These are phyloP conservation scores for Synchiropus splendidus DNA, from an alignment of 2,113 vertebrate species.

Conservation along the genomic window DNA sequence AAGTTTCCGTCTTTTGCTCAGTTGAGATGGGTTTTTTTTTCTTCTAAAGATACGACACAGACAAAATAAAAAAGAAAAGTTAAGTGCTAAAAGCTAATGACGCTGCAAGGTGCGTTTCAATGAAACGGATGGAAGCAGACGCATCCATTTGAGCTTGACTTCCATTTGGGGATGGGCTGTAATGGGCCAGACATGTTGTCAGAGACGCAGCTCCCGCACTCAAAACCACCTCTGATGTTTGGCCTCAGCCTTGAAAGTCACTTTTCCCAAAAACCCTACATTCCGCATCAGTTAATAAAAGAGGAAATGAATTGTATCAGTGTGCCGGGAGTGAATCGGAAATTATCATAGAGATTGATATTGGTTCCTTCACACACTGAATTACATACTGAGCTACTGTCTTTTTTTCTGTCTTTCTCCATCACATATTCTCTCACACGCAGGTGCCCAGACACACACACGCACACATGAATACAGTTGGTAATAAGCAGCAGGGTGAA, in stretches of 20 bases:
- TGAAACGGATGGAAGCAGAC: no score
- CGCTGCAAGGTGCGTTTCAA: no score
- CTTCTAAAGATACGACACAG: no score
- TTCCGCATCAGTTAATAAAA: conserved; percentile 58
- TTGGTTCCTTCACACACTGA: conserved; percentile 44
- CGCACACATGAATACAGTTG: conserved; percentile 14
- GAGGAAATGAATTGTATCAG: conserved; percentile 59
- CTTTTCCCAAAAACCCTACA: conserved; percentile 38
- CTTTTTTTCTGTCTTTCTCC: conserved; percentile 16
- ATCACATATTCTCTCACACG: conserved; percentile 3
- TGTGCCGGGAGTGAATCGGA: conserved; percentile 43
- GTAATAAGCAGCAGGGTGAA: conserved; percentile 33
- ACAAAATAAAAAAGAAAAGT: no score
- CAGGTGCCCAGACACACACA: conserved; percentile 10
- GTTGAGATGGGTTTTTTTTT: no score
- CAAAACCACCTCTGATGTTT: no score
- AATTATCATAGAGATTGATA: conserved; percentile 67
- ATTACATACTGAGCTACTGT: conserved; percentile 29
- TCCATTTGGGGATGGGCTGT: no score
- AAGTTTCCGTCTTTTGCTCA: no score
- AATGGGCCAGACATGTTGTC: no score
- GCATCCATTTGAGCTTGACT: no score
- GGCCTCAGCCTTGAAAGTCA: conserved; percentile 18
- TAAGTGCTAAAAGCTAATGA: no score
- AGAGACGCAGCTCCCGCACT: no score